Percentiles rank a stretch among this genome's conserved stretches.
These are phyloP conservation scores for Eidolon helvum DNA, from an alignment of 2,113 vertebrate genomes.

Conservation along the genomic window DNA sequence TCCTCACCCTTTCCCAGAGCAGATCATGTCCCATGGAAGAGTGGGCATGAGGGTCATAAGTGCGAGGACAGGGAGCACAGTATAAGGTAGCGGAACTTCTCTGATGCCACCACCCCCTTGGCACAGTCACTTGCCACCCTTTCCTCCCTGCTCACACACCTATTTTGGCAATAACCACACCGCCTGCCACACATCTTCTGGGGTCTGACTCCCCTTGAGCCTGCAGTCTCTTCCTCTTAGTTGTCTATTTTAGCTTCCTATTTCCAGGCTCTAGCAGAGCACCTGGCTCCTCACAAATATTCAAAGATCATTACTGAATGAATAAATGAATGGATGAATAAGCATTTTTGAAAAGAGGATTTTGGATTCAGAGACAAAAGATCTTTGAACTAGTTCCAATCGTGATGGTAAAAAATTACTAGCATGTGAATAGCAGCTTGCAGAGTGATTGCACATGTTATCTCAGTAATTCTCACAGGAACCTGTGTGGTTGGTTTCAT, in stretches of 20 bases:
- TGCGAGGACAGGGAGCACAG: fast-evolving
- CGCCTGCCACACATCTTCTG: neutral
- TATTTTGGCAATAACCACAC: neutral
- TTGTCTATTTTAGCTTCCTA: neutral
- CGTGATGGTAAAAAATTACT: neutral
- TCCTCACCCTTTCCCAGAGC: neutral
- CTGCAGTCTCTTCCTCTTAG: neutral
- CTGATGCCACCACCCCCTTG: fast-evolving
- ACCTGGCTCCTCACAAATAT: neutral
- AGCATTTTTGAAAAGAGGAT: neutral
- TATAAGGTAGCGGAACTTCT: fast-evolving
- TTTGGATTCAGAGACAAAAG: slow-evolving; percentile 18
- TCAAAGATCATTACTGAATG: neutral
- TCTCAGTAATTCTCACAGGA: neutral
- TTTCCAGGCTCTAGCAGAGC: neutral
- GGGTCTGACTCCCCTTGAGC: neutral
- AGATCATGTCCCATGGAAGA: neutral
- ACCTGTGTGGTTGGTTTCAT: neutral
- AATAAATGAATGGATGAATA: neutral
- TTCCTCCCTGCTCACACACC: neutral
- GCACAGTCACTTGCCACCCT: fast-evolving
- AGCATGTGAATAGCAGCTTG: neutral
- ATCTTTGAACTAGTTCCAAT: neutral
- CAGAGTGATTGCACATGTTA: neutral
- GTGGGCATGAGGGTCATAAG: neutral